Base-by-base conservation (phyloP, 2,113 vertebrate genomes). In the Pycnonotus jocosus region DNA sequence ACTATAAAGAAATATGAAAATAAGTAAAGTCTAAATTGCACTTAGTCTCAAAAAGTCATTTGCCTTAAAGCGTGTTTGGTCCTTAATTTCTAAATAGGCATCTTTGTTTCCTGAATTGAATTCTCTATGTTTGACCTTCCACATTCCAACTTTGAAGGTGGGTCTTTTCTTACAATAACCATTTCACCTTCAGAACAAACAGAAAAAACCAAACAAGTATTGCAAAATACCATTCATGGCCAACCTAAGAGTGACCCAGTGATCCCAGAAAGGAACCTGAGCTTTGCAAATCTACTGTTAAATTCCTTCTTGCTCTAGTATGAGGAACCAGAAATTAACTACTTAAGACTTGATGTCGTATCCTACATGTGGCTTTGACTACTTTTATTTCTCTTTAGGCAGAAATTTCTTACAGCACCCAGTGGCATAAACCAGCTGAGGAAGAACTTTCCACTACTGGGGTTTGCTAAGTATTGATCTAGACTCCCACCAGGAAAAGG, bases 1-100 rank as follows among this genome's bases (percentile, higher is more conserved):
- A 91, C 95, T 81, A 69, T 94, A 97, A 97, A 96, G 96, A 98
- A 97, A 97, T 91, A 96, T 33, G 80, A 97, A 97, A 97, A 97
- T 94, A 97, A 95, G 80, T 93, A 92, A 97, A 96, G 88, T 95
- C 68, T 95, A 94, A 97, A 97, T 93, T 95, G 81, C 94, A 57
- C 70, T 90, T 68, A 44, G 74, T 97, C 69, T 81, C 91, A 90
- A 40, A 56, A 95, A 97, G 83, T 73, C 35, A 77, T 94, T 96
- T 96, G 62, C 76, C 88, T 70, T 86, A 87, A 85, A 95, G 44
- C 70, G 23, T 88, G 54, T 96, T 96, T 96, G 65, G 53, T 85
- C 40, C 79, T 93, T 92, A 83, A 71, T 94, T 95, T 95, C 88
- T 90, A 74, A 92, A 45, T n/a, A 71, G 51, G 62, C 61, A 83